Evolutionary conservation across 2,888 invertebrate genomes (phyloP).

Genomic region (Mesorhabditis belari): DNA sequence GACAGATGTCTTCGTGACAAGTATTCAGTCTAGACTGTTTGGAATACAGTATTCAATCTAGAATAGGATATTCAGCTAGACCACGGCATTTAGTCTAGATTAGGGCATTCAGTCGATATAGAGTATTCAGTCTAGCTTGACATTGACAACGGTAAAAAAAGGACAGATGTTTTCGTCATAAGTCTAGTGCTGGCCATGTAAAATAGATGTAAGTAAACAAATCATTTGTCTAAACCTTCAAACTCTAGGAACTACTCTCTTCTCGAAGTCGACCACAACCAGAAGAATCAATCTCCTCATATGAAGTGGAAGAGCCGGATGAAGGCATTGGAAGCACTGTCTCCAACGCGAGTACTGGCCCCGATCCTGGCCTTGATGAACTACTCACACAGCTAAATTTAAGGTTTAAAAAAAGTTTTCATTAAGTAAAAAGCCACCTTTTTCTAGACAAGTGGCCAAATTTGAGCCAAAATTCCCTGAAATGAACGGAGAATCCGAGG

Average conservation of each 20-base stretch:
- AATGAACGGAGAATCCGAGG: constrained; percentile 38
- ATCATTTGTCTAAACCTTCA: too few species aligned
- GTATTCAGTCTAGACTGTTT: too few species aligned
- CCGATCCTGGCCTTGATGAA: constrained; percentile 21
- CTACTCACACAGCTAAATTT: constrained; percentile 36
- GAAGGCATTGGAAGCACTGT: background rate
- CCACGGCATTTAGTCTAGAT: too few species aligned
- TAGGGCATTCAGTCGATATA: too few species aligned
- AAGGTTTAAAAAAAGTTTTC: constrained; percentile 15
- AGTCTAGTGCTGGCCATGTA: too few species aligned
- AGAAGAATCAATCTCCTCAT: background rate
- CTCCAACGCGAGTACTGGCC: background rate
- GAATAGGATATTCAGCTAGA: too few species aligned
- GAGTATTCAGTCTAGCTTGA: too few species aligned
- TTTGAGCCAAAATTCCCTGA: constrained; percentile 41
- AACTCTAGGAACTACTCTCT: background rate
- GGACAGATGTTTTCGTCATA: too few species aligned
- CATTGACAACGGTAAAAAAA: too few species aligned
- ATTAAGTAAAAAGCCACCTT: background rate
- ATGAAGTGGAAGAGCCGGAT: background rate
- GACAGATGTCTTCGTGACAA: too few species aligned
- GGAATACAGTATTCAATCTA: too few species aligned
- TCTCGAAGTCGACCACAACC: background rate
- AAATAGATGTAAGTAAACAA: too few species aligned
- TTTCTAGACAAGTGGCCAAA: constrained; percentile 41